These are phyloP conservation scores for Cirrhinus mrigala DNA, from an alignment of 2,797 vertebrate genomes.

Conservation along the genomic window DNA sequence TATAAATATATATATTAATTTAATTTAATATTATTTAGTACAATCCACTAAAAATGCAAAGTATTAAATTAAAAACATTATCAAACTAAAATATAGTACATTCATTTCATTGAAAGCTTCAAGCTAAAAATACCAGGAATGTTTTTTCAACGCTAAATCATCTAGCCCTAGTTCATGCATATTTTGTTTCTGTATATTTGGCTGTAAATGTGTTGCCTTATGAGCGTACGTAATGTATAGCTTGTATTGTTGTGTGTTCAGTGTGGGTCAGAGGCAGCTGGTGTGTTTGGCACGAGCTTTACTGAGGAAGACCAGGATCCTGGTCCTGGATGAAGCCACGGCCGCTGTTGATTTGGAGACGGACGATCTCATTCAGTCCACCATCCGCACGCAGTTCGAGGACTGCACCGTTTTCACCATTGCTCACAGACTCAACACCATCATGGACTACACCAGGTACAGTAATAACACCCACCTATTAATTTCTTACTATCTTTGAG, in stretches of 20 bases:
- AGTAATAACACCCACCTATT: too few relatives aligned
- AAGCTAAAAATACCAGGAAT: background rate
- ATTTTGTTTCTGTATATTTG: background rate
- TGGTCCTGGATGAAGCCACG: conserved; percentile 94
- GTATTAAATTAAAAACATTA: background rate
- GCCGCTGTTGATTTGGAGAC: conserved; percentile 96
- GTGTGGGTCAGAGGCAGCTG: conserved; percentile 94
- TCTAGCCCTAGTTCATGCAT: background rate
- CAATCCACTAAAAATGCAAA: background rate
- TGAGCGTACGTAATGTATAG: background rate
- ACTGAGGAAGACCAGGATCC: conserved; percentile 91
- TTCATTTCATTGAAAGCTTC: background rate
- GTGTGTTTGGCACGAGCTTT: conserved; percentile 94
- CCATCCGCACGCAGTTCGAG: conserved; percentile 93
- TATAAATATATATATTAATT: background rate
- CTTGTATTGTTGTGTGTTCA: conserved; percentile 62
- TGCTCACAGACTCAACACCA: conserved; percentile 96
- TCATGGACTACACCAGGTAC: conserved; percentile 97
- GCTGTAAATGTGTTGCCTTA: background rate
- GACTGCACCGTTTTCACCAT: conserved; percentile 95
- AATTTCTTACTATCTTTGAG: background rate
- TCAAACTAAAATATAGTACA: background rate
- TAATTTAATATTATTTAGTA: background rate
- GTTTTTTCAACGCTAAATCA: too few relatives aligned
- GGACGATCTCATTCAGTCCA: conserved; percentile 94